Evolutionary conservation across 1,140 invertebrate species (phyloP), one percentile per base, ranked within the genome.

Genomic region (Eriosoma lanigerum): DNA sequence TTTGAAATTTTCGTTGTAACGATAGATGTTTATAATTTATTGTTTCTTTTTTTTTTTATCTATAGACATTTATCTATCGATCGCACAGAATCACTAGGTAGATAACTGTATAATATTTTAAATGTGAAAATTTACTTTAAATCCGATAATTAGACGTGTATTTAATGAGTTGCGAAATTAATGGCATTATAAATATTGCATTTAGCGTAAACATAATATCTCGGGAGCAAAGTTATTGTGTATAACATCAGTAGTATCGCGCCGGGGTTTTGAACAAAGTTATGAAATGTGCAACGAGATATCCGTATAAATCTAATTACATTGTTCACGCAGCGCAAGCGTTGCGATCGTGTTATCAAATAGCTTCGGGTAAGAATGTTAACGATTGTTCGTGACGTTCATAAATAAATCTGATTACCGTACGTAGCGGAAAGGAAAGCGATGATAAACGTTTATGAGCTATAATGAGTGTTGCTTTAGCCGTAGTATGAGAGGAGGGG

Each of bases 401-500:
- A 75, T 75, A n/a, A 56, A 75, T 56, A 75, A 75, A 52, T 66
- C 72, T 52, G 52, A 75, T 75, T 21, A n/a, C 10, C n/a, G 68
- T 54, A 29, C 70, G n/a, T 38, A 13, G 29, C 19, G 72, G 50
- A n/a, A 38, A 56, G 72, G 72, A 56, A 75, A 75, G 19, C 19
- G 50, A 75, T 32, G 72, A 56, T 56, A 73, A 73, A 73, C 48
- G 70, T 73, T 73, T 73, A 48, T 32, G 70, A 17, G 50, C 24
- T 26, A 26, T 73, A 73, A 73, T 54, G 70, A 73, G 70, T 32
- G 24, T 15, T 15, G 1, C 15, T 9, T 5, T 73, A 19, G 44
- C 10, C 26, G 46, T 21, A 29, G 32, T 15, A 1, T 0, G 1
- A 19, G n/a, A 1, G 52, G n/a, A 3, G 5, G 52, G 29, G 26